Evolutionary conservation across 2,888 invertebrate species (phyloP), one percentile per base, ranked within the genome.

Genomic region (Neelides folsomi): DNA sequence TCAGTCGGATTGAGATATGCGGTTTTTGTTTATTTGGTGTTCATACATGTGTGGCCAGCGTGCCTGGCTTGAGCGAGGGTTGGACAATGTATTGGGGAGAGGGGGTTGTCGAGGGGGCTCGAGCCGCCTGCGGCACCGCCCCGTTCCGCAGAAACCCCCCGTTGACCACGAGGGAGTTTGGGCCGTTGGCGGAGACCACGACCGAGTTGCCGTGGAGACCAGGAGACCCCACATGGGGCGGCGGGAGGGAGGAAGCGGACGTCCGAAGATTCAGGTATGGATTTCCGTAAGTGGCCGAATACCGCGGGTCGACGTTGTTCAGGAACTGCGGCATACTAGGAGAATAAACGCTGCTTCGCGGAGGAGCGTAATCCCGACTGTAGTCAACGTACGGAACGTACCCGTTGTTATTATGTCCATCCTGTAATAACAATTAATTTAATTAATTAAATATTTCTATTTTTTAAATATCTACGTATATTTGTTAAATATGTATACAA

Each of bases 341-440:
- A 18, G 55, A 36, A n/a, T 47, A 37, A 37, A 63, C 45, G 1
- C 58, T 57, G 43, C 59, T 62, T 8, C 60, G 51, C 5, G 88
- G 87, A 2, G 89, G 89, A 66, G 85, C 87, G 71, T 89, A 90
- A 70, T 90, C 89, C 35, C 87, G 79, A 7, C 82, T 79, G 69
- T 87, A 90, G 70, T 90, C 89, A 44, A 86, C 86, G 70, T 88
- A 90, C 0, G 87, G 86, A 56, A 86, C 83, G 70, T 87, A 88
- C 20, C 86, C 86, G 67, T 86, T 86, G 70, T 81, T 83, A 71
- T 82, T 85, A 66, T 85, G 83, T 51, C 84, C 84, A 56, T 83
- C 82, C 83, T 85, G 70, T 37, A 67, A 43, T 38, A 46, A 34
- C 19, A n/a, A 5, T 7, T 27, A 27, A 27, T 27, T 27, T 5